Conservation (phyloP, 2,797 vertebrate species). For the Melopsittacus undulatus region DNA sequence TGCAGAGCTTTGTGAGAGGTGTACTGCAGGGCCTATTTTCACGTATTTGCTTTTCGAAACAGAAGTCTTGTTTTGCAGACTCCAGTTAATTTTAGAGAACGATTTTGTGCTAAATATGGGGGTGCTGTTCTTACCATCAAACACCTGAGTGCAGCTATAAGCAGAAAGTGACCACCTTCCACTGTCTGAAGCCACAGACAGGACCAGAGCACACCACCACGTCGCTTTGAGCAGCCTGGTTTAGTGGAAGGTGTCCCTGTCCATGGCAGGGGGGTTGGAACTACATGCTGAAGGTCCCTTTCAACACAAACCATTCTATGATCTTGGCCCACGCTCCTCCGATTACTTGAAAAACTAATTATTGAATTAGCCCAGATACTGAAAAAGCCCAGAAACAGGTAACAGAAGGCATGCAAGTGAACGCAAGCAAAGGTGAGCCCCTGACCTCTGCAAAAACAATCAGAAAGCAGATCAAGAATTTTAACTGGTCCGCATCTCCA, state of each 20-base stretch:
- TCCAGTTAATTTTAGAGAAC: neutral
- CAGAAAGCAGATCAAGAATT: rapidly evolving
- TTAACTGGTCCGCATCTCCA: neutral
- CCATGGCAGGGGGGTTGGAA: neutral
- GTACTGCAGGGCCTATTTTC: neutral
- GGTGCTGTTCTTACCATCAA: neutral
- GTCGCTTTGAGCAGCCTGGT: neutral
- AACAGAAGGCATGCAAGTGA: neutral
- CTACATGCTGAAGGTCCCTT: neutral
- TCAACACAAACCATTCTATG: neutral
- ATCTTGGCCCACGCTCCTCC: neutral
- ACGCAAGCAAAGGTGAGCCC: rapidly evolving
- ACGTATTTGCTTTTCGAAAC: neutral
- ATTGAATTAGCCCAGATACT: neutral
- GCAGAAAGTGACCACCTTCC: neutral
- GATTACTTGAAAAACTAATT: neutral
- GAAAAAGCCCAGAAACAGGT: neutral
- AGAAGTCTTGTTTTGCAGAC: neutral
- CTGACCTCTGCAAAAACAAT: neutral
- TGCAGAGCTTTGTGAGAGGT: neutral
- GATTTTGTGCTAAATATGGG: neutral
- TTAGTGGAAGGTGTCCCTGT: neutral
- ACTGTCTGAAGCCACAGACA: neutral
- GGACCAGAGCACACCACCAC: neutral
- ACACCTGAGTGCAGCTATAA: rapidly evolving